These are phyloP conservation scores for Euleptes europaea DNA, from an alignment of 2,113 vertebrate species.

Conservation along the genomic window DNA sequence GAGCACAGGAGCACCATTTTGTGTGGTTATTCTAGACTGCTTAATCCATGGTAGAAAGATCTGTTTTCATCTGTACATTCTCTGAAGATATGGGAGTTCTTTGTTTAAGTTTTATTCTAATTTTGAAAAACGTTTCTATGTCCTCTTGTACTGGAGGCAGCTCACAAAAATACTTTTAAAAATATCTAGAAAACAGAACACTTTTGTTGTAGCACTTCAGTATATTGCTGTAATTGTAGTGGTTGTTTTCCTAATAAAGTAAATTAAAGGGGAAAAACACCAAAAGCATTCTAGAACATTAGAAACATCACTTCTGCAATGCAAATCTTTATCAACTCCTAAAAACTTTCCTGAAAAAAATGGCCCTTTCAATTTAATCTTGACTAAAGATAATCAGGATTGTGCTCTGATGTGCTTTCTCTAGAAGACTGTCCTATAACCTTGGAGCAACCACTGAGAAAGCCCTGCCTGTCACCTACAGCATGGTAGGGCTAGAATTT, in stretches of 20 bases:
- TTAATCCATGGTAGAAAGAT: neutral
- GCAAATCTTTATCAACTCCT: neutral
- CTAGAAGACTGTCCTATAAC: neutral
- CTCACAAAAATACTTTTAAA: neutral
- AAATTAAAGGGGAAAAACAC: no score
- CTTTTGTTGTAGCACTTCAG: no score
- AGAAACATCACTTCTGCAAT: neutral
- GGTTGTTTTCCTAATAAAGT: no score
- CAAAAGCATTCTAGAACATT: neutral
- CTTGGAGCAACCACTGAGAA: neutral
- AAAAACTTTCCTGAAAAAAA: neutral
- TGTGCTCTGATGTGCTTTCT: neutral
- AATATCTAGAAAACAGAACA: neutral
- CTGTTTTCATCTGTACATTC: neutral
- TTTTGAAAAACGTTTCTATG: neutral
- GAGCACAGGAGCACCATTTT: neutral
- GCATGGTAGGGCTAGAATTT: neutral
- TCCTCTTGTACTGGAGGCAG: neutral
- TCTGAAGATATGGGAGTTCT: neutral
- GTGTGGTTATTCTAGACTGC: neutral
- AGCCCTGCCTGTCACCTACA: neutral
- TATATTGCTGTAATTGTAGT: no score
- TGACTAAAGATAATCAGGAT: neutral
- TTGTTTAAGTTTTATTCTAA: neutral
- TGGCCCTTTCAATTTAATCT: neutral